A percentile compares a stretch with the other conserved stretches of the same genome.
phyloP scores from a whole-genome alignment of 2,888 invertebrate species.

The Polietes domitor region DNA sequence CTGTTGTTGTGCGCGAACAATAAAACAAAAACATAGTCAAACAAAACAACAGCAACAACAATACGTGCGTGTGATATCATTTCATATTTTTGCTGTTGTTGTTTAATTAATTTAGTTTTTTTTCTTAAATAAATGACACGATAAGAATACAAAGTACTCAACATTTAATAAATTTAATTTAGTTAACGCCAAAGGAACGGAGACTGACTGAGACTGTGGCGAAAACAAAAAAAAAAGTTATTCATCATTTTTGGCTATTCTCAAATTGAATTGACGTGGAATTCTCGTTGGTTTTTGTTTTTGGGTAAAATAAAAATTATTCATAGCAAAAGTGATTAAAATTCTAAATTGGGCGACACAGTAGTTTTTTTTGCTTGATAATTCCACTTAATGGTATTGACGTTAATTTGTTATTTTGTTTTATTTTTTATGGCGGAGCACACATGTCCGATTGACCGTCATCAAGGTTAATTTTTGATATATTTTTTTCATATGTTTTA shows the following conservation, averaged over 20 bases:
- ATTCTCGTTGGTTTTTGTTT: not conserved
- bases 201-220: no score
- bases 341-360: not conserved
- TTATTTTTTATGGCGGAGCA: not conserved
- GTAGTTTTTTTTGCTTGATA: not conserved
- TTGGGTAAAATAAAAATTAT: not conserved
- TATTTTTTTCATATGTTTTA: no score
- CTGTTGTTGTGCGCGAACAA: not conserved
- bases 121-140: not conserved
- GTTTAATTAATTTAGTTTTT: not conserved
- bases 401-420: no score
- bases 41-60: not conserved
- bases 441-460: not conserved
- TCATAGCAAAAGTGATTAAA: not conserved
- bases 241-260: not conserved
- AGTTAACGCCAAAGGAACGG: not conserved
- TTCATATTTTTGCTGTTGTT: not conserved
- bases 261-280: not conserved
- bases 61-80: not conserved
- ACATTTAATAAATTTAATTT: constrained; percentile 12
- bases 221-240: no score
- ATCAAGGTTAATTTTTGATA: not conserved
- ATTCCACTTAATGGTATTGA: not conserved
- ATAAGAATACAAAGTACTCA: constrained; percentile 13
- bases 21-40: not conserved